Evolutionary conservation across 2,888 invertebrate genomes (phyloP).

Genomic region (Zeuzera pyrina): DNA sequence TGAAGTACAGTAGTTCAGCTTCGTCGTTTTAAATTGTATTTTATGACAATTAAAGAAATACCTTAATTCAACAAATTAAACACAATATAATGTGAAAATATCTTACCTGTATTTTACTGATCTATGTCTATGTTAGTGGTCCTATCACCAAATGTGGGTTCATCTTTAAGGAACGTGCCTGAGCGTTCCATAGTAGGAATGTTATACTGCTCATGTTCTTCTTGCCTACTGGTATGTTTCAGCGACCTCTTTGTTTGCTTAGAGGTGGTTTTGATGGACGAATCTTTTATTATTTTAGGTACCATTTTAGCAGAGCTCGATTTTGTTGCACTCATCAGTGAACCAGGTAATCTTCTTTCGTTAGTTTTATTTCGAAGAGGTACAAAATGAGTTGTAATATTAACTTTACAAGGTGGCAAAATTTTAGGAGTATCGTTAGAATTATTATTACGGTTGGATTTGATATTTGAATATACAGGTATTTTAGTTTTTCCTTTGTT

Average conservation of each 20-base stretch:
- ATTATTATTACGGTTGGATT: conserved; percentile 13
- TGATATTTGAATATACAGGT: conserved; percentile 37
- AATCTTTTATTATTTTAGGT: conserved; percentile 38
- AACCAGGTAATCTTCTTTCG: conserved; percentile 35
- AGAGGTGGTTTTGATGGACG: conserved; percentile 4
- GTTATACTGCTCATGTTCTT: conserved; percentile 3
- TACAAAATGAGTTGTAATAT: neutral
- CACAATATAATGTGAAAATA: neutral
- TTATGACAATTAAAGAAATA: too few relatives aligned
- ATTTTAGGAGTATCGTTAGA: conserved; percentile 15
- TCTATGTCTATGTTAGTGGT: conserved; percentile 36
- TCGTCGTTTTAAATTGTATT: too few relatives aligned
- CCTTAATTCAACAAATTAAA: neutral
- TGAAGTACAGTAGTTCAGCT: too few relatives aligned
- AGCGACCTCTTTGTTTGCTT: conserved; percentile 1
- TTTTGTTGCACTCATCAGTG: conserved; percentile 71
- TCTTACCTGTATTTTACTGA: conserved; percentile 17
- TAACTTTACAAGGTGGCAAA: conserved; percentile 1
- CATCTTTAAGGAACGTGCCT: conserved; percentile 83
- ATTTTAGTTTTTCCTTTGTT: conserved; percentile 39
- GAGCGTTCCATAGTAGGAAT: conserved; percentile 73
- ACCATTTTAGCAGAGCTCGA: conserved; percentile 73
- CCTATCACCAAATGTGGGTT: conserved; percentile 72
- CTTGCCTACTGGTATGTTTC: conserved; percentile 16
- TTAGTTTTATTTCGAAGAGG: too few relatives aligned